Evolutionary conservation across 2,888 invertebrate species (phyloP), one percentile per base, ranked within the genome.

Genomic region (Diplazon laetatorius): DNA sequence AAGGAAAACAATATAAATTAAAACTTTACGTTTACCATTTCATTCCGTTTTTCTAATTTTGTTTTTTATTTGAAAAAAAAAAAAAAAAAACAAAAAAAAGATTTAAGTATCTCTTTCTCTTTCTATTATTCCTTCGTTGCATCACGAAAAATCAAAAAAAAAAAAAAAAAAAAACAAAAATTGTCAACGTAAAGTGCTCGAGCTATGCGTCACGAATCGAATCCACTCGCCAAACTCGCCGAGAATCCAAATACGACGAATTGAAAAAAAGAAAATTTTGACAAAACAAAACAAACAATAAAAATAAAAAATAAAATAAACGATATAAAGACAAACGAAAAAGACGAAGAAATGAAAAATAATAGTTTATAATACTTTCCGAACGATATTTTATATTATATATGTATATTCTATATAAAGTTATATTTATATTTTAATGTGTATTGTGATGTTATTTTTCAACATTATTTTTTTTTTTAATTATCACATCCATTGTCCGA

Each of bases 361-460:
- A 70, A 87, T 84, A 30, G 85, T 87, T 86, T 87, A 85, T 85
- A 82, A 87, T 87, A 87, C 86, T 87, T 87, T 87, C 82, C 83
- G 85, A n/a, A 87, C 76, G 71, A 85, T 87, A 81, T 86, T 60
- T 76, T 72, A 46, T 77, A 71, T 70, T 55, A 55, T 57, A 39
- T 59, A 57, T 73, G 57, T 72, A 59, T 57, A 65, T 73, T 84
- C 63, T 60, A 85, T 82, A 88, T 84, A 86, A 85, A 86, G 82
- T 87, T 88, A 88, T 87, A 87, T 86, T 87, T 86, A 88, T 88
- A 88, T 87, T 87, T 88, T 85, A 80, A 81, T 82, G 5, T 9
- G 14, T 1, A 30, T 68, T 18, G 35, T 0, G 16, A 52, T 9
- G 44, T 62, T 44, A 12, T 22, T 71, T 59, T n/a, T n/a, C n/a